A percentile compares a stretch with the other conserved stretches of the same genome.
phyloP scores from a whole-genome alignment of 2,888 invertebrate genomes.

The Melikaiella ostensackeni region DNA sequence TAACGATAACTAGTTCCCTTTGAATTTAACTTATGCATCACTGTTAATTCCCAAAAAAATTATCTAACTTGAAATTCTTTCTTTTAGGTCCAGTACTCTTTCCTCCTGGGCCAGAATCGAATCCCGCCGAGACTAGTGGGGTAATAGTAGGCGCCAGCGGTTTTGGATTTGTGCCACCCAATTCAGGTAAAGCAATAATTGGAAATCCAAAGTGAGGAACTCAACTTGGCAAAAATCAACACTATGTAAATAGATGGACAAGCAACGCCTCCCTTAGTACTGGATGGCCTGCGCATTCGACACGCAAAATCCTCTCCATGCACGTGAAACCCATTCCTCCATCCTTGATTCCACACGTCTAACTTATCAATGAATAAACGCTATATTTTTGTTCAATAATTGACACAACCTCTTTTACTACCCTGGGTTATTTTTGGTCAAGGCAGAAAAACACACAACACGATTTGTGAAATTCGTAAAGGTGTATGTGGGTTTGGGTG shows the following conservation, averaged over 20 bases:
- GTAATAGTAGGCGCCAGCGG: slow-evolving; percentile 91
- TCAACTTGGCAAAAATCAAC: slow-evolving; percentile 1
- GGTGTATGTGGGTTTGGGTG: slow-evolving; percentile 1
- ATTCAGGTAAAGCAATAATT: slow-evolving; percentile 80
- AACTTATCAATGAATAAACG: slow-evolving; percentile 26
- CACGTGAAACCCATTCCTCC: slow-evolving; percentile 6
- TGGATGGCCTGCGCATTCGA: slow-evolving; percentile 31
- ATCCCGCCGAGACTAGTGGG: slow-evolving; percentile 85
- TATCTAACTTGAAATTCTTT: background rate
- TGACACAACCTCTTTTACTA: background rate
- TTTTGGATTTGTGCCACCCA: slow-evolving; percentile 90
- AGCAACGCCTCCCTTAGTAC: slow-evolving; percentile 25
- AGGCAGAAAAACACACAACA: background rate
- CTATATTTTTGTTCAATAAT: slow-evolving; percentile 26
- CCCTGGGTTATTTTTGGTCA: slow-evolving; percentile 9
- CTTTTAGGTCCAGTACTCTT: slow-evolving; percentile 88
- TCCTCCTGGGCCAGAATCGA: slow-evolving; percentile 84
- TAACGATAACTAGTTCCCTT: no score
- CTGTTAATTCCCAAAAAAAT: no score
- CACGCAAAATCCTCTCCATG: slow-evolving; percentile 6
- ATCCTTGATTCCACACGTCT: slow-evolving; percentile 2
- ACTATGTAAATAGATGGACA: slow-evolving; percentile 34
- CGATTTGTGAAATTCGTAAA: background rate
- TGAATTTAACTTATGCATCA: no score
- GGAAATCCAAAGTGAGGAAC: slow-evolving; percentile 64